Evolutionary conservation across 2,797 vertebrate species (phyloP), one percentile per base, ranked within the genome.

Genomic region (Hylomyscus alleni): DNA sequence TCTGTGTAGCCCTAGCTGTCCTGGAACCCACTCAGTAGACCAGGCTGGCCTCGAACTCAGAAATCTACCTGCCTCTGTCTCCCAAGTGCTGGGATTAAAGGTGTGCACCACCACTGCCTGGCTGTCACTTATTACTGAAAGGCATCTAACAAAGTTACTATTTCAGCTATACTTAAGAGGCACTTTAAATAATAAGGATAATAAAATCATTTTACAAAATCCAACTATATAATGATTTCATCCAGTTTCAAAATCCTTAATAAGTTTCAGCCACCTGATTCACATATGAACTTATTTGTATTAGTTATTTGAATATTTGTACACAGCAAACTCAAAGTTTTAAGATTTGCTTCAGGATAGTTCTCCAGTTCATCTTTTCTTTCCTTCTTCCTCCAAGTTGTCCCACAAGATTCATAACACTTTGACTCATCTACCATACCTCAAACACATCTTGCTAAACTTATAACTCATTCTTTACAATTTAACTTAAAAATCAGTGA

Each of bases 401-500:
- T 84, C 95, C n/a, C 91, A 88, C 91, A 93, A 85, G 31, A 90
- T 73, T 34, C 76, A 9, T 0, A 90, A 76, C 73, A 60, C 76
- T 34, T 93, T 44, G 24, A 60, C 56, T 77, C 73, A 90, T 56
- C 91, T 87, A 72, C 58, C 65, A 84, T 6, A 81, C 3, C 80
- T 37, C 6, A 1, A 82, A 81, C 2, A 65, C 37, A 78, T 88
- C 47, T 87, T 82, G 52, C 72, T 93, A 96, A 77, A 77, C 10
- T 92, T 78, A 95, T 1, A 89, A 95, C 69, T 95, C 54, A 92
- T 78, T 56, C 67, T 96, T 95, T 47, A 96, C 80, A 94, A 75
- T 84, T 89, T 96, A 96, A 95, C 73, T 91, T 15, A 93, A 91
- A 94, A 94, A 93, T 88, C 88, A 92, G 86, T 50, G 47, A 85